Evolutionary conservation across 2,797 vertebrate genomes (phyloP).

Genomic region (Smutsia temminckii): DNA sequence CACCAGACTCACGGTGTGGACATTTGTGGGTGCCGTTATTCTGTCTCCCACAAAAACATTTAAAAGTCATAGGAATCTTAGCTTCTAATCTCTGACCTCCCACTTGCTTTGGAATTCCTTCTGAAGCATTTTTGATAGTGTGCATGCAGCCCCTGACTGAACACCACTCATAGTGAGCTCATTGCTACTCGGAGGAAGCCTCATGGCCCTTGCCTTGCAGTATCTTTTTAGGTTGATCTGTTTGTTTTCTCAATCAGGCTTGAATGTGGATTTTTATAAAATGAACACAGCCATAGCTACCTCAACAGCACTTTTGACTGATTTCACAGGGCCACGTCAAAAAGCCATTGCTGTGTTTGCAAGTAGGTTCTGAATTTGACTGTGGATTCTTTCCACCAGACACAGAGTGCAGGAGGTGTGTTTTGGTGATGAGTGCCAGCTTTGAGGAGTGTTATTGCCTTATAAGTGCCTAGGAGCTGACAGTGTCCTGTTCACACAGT

Average conservation of each 20-base stretch:
- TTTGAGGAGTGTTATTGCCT: not conserved
- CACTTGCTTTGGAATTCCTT: not conserved
- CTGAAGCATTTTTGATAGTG: not conserved
- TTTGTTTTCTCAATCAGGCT: not conserved
- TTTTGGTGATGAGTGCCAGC: not conserved
- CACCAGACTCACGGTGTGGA: not conserved
- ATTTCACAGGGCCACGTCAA: not conserved
- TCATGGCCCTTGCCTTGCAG: not conserved
- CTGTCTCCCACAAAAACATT: not conserved
- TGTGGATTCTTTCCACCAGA: not conserved
- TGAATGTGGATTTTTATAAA: not conserved
- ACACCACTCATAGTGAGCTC: not conserved
- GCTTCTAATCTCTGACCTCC: conserved; percentile 31
- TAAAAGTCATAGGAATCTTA: conserved; percentile 37
- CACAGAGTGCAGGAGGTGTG: too few species aligned
- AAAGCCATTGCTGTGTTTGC: not conserved
- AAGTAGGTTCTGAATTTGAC: not conserved
- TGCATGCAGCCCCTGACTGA: not conserved
- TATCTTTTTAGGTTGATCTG: not conserved
- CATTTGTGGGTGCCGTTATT: not conserved
- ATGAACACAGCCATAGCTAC: not conserved
- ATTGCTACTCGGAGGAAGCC: not conserved
- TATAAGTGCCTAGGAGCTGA: not conserved
- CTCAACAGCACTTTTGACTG: not conserved
- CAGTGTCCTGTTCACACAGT: not conserved